Conservation (phyloP, 2,113 vertebrate species). For the Steatornis caripensis region DNA sequence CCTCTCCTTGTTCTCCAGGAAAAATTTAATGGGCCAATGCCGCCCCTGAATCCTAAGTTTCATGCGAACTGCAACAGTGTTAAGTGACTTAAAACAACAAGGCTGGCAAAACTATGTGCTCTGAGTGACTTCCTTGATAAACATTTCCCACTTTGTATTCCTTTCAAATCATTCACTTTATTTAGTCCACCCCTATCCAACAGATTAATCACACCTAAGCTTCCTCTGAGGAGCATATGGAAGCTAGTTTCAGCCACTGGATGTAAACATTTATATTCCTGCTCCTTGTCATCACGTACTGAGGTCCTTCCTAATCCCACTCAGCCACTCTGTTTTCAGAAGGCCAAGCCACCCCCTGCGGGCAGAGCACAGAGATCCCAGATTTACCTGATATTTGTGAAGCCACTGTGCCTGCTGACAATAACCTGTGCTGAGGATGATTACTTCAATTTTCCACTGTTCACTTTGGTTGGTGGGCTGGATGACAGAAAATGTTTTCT, state of each 20-base stretch:
- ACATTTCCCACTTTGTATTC: background rate
- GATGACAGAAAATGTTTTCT: background rate
- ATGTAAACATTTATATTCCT: background rate
- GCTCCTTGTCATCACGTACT: background rate
- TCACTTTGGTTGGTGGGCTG: background rate
- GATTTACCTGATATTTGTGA: background rate
- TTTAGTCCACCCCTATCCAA: background rate
- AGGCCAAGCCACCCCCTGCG: background rate
- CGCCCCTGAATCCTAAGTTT: background rate
- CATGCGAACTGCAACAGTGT: background rate
- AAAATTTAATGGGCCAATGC: background rate
- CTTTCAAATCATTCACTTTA: background rate
- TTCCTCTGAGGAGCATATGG: background rate
- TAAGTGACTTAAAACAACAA: background rate
- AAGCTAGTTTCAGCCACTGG: background rate
- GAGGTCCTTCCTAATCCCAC: background rate
- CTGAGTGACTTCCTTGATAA: background rate
- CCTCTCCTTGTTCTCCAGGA: background rate
- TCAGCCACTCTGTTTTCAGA: background rate
- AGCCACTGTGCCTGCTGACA: background rate
- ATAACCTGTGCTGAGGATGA: background rate
- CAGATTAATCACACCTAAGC: background rate
- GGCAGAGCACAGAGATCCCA: fast-evolving
- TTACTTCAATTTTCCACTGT: background rate
- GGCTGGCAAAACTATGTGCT: background rate